A percentile compares a stretch with the other conserved stretches of the same genome.
Evolutionary conservation across 2,888 invertebrate species (phyloP).

Genomic region (Oxytorus armatus): DNA sequence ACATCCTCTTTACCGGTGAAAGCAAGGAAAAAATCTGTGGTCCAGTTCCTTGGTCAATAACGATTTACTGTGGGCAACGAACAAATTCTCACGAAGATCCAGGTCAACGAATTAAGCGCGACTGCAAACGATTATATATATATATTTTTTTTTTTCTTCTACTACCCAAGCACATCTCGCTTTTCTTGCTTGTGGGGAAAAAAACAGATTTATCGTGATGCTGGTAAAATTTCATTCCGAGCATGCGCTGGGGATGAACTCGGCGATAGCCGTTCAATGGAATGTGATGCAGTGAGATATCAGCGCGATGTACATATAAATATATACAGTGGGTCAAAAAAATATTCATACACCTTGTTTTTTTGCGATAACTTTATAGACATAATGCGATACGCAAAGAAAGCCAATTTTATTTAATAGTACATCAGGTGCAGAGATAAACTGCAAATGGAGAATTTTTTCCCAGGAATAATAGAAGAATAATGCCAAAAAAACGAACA

Average conservation of each 20-base stretch:
- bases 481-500: no score
- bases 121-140: conserved; percentile 4
- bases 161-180: not conserved
- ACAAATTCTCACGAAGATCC: conserved; percentile 33
- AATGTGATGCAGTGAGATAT: conserved; percentile 70
- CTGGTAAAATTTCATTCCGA: conserved; percentile 65
- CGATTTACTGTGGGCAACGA: conserved; percentile 28
- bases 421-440: no score
- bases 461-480: not conserved
- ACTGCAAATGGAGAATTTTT: no score
- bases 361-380: no score
- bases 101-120: conserved; percentile 55
- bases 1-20: not conserved
- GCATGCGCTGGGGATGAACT: conserved; percentile 60
- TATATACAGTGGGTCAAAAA: no score
- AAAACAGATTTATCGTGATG: conserved; percentile 27
- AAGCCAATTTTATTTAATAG: no score
- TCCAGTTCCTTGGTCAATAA: conserved; percentile 49
- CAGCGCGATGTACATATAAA: conserved; percentile 8
- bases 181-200: not conserved
- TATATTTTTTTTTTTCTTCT: conserved; percentile 15
- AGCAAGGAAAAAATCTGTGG: conserved; percentile 12
- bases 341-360: no score
- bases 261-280: conserved; percentile 73
- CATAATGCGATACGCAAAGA: no score